These are phyloP conservation scores for Musca domestica DNA, from an alignment of 1,140 invertebrate genomes.

Conservation along the genomic window DNA sequence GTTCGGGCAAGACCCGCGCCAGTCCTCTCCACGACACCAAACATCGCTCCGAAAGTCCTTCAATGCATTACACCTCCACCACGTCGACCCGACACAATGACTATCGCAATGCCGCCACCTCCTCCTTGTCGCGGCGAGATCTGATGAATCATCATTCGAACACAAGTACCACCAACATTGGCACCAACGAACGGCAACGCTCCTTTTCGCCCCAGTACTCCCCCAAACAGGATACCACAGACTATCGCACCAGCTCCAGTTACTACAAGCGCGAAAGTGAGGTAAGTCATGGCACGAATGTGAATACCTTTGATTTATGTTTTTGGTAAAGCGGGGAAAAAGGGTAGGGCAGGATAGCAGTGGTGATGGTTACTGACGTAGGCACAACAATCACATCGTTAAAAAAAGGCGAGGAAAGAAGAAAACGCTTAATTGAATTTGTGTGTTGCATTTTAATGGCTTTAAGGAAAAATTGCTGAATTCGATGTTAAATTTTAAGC, in stretches of 20 bases:
- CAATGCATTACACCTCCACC: conserved; percentile 51
- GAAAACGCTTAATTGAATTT: conserved; percentile 2
- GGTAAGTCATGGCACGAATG: conserved; percentile 34
- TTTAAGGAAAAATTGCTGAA: too few relatives aligned
- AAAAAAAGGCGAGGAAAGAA: not conserved
- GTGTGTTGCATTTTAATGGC: conserved; percentile 15
- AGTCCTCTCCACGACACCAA: conserved; percentile 51
- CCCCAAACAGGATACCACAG: conserved; percentile 45
- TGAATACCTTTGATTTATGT: too few relatives aligned
- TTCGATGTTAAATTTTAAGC: too few relatives aligned
- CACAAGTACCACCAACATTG: conserved; percentile 25
- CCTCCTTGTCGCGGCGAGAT: conserved; percentile 37
- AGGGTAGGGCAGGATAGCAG: too few relatives aligned
- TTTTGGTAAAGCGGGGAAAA: too few relatives aligned
- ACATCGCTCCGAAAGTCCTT: conserved; percentile 51
- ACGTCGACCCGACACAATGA: conserved; percentile 48
- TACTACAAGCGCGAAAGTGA: conserved; percentile 52
- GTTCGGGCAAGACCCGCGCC: conserved; percentile 55
- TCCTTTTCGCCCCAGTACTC: conserved; percentile 52
- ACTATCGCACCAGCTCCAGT: conserved; percentile 47
- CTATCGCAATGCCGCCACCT: conserved; percentile 38
- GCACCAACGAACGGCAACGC: conserved; percentile 36
- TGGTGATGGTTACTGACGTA: too few relatives aligned
- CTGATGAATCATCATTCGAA: conserved; percentile 29
- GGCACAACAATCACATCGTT: too few relatives aligned